Evolutionary conservation across 2,888 invertebrate genomes (phyloP).

Genomic region (Hirtodrosophila trivittata): DNA sequence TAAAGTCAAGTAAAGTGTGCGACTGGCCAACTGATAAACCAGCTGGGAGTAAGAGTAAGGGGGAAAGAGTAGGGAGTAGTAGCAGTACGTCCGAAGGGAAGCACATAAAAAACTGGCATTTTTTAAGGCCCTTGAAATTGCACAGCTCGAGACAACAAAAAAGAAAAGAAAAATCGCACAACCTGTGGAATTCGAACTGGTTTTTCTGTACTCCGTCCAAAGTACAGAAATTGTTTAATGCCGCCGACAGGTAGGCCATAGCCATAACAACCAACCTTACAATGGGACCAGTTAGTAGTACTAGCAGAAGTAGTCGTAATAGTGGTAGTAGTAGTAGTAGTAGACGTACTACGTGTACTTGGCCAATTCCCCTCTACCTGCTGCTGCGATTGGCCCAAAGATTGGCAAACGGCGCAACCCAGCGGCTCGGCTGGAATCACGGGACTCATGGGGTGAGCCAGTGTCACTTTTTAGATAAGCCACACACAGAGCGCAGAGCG

Average conservation of each 20-base stretch:
- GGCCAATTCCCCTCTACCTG: conserved; percentile 22
- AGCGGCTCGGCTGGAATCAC: neutral
- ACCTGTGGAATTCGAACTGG: conserved; percentile 37
- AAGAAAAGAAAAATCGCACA: conserved; percentile 6
- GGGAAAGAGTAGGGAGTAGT: neutral
- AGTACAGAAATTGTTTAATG: conserved; percentile 24
- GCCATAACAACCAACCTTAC: neutral
- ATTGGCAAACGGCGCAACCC: neutral
- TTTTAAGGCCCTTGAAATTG: conserved; percentile 25
- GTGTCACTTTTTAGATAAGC: conserved; percentile 40
- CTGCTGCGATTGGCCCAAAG: too few relatives aligned
- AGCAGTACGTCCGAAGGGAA: neutral
- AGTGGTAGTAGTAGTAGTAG: neutral
- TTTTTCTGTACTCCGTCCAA: conserved; percentile 10
- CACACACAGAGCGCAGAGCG: conserved; percentile 31
- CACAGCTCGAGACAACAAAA: neutral
- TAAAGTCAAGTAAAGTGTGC: conserved; percentile 5
- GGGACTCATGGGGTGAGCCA: conserved; percentile 15
- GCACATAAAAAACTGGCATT: conserved; percentile 6
- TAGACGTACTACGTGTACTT: neutral
- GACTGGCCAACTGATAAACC: conserved; percentile 13
- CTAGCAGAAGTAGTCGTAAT: neutral
- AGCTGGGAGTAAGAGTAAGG: conserved; percentile 5
- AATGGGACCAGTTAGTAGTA: conserved; percentile 3
- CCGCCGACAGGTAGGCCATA: conserved; percentile 31